Percentiles rank a stretch among this genome's conserved stretches.
Evolutionary conservation across 2,113 vertebrate species (phyloP).

Genomic region (Perccottus glenii): DNA sequence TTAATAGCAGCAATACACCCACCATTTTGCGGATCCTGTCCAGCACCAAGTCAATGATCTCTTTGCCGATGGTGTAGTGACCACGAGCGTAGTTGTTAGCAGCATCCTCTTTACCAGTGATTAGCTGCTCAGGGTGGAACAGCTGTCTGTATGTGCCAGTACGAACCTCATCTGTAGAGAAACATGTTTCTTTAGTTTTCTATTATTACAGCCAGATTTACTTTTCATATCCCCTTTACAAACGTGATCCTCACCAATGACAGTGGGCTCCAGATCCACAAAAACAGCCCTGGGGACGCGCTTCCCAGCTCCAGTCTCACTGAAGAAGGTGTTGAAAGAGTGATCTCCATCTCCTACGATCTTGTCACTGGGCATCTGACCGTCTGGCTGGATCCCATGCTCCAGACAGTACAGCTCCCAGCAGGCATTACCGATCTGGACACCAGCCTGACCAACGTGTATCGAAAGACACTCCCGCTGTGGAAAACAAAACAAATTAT

Average conservation of each 20-base stretch:
- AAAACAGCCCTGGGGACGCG: constrained; percentile 84
- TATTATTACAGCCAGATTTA: neutral
- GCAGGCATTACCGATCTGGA: constrained; percentile 55
- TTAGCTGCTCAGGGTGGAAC: constrained; percentile 70
- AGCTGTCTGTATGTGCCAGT: constrained; percentile 71
- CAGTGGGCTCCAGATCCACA: constrained; percentile 72
- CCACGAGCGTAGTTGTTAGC: constrained; percentile 76
- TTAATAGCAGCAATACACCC: constrained; percentile 3
- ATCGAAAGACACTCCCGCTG: constrained; percentile 78
- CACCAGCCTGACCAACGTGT: constrained; percentile 76
- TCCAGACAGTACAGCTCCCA: too few relatives aligned
- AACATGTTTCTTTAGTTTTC: neutral
- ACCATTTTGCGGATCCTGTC: constrained; percentile 84
- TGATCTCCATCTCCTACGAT: constrained; percentile 58
- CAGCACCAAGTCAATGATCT: constrained; percentile 84
- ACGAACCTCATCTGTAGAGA: constrained; percentile 75
- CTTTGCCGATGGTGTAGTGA: constrained; percentile 85
- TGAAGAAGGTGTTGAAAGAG: constrained; percentile 78
- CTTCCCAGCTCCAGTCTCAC: constrained; percentile 83
- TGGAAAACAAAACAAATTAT: neutral
- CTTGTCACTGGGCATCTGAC: constrained; percentile 72
- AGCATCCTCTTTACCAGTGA: constrained; percentile 69
- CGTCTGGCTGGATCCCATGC: neutral
- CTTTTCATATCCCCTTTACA: too few relatives aligned
- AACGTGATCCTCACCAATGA: constrained; percentile 53